Evolutionary conservation across 2,113 vertebrate species (phyloP).

Genomic region (Cardinalis cardinalis): DNA sequence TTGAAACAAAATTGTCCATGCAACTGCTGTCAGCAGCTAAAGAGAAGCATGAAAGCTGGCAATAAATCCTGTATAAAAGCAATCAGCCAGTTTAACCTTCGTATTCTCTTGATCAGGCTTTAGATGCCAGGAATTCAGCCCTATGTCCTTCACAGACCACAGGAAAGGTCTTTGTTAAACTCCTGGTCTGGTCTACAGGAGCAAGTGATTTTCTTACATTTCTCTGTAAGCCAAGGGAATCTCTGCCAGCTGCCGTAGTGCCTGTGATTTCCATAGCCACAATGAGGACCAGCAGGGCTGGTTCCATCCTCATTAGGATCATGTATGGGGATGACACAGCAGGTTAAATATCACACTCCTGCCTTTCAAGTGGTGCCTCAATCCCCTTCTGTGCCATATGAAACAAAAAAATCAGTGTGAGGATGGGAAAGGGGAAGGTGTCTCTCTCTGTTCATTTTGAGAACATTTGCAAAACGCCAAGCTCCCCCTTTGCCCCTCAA

Average conservation of each 20-base stretch:
- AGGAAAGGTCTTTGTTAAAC: neutral
- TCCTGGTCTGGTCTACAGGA: neutral
- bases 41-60: neutral
- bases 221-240: neutral
- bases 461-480: neutral
- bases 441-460: neutral
- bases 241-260: neutral
- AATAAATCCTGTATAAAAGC: neutral
- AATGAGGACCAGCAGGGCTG: neutral
- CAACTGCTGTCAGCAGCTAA: neutral
- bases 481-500: neutral
- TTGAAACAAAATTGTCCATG: neutral
- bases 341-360: neutral
- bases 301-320: neutral
- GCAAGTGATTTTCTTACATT: neutral
- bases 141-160: neutral
- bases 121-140: neutral
- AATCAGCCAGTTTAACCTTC: neutral
- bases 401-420: neutral
- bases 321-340: neutral
- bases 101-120: neutral
- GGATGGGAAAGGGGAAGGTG: neutral
- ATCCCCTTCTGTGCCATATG: neutral
- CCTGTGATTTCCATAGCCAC: neutral
- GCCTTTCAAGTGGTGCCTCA: neutral